These are phyloP conservation scores for Paradoxurus hermaphroditus DNA, from an alignment of 2,113 vertebrate genomes.

Conservation along the genomic window DNA sequence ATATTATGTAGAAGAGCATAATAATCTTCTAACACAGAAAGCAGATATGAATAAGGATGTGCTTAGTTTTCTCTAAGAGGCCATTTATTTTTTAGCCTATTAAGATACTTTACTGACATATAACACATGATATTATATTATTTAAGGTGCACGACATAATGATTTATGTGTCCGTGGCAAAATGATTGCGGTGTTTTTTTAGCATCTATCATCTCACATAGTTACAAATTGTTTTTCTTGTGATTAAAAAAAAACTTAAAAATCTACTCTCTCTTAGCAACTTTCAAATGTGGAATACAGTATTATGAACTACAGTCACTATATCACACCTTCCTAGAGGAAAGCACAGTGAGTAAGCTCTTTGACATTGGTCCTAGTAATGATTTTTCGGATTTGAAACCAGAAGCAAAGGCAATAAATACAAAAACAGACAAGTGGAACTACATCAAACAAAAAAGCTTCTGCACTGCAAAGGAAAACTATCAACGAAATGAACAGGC, in stretches of 20 bases:
- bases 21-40: background rate
- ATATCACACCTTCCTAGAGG: background rate
- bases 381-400: background rate
- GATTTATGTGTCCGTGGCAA: background rate
- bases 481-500: background rate
- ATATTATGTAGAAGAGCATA: background rate
- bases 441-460: background rate
- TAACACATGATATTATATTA: background rate
- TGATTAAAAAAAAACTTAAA: background rate
- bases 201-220: background rate
- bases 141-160: background rate
- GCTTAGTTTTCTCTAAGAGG: background rate
- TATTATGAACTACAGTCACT: background rate
- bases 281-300: background rate
- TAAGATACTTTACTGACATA: background rate
- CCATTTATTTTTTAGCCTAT: background rate
- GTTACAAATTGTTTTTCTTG: background rate
- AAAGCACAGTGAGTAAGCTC: background rate
- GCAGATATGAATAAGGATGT: background rate
- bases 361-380: background rate
- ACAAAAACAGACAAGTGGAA: background rate
- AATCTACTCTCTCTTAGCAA: background rate
- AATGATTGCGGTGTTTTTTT: background rate
- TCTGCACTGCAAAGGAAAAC: background rate
- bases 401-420: background rate